phyloP scores from a whole-genome alignment of 2,797 vertebrate species.

The Harpagifer antarcticus region DNA sequence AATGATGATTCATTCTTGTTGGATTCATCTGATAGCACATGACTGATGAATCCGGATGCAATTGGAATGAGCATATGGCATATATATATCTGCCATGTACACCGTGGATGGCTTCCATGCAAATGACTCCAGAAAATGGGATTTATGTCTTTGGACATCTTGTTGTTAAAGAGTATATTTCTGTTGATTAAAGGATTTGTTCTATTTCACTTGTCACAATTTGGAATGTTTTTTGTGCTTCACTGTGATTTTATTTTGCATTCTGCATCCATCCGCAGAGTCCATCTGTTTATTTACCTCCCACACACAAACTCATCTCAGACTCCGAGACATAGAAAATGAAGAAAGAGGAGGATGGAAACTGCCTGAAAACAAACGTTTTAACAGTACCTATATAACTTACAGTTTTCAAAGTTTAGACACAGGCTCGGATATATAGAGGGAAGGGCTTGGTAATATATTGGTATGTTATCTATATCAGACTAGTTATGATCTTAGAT shows the following conservation, averaged over 20 bases:
- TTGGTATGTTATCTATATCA: too few species aligned
- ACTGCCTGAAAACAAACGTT: constrained; percentile 20
- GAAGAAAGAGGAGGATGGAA: constrained; percentile 13
- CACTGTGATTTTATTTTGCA: constrained; percentile 37
- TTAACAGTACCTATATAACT: not conserved
- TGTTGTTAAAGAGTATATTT: constrained; percentile 22
- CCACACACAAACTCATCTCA: constrained; percentile 56
- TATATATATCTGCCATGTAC: constrained; percentile 19
- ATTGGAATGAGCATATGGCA: constrained; percentile 30
- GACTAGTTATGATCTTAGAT: too few species aligned
- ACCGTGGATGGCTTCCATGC: constrained; percentile 21
- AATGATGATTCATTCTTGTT: constrained; percentile 44
- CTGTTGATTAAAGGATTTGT: constrained; percentile 10
- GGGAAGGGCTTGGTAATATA: too few species aligned
- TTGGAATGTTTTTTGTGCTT: constrained; percentile 5
- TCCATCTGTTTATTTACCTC: constrained; percentile 66
- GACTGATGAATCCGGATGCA: constrained; percentile 44
- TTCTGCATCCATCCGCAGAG: constrained; percentile 27
- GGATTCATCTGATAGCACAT: constrained; percentile 30
- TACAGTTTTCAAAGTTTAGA: constrained; percentile 12
- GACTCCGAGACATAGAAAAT: constrained; percentile 33
- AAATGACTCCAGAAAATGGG: constrained; percentile 21
- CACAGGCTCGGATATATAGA: not conserved
- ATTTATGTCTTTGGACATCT: constrained; percentile 29
- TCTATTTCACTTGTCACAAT: constrained; percentile 19